Percentiles rank a stretch among this genome's conserved stretches.
Conservation (phyloP, 2,797 vertebrate genomes). For the Coendou prehensilis region DNA sequence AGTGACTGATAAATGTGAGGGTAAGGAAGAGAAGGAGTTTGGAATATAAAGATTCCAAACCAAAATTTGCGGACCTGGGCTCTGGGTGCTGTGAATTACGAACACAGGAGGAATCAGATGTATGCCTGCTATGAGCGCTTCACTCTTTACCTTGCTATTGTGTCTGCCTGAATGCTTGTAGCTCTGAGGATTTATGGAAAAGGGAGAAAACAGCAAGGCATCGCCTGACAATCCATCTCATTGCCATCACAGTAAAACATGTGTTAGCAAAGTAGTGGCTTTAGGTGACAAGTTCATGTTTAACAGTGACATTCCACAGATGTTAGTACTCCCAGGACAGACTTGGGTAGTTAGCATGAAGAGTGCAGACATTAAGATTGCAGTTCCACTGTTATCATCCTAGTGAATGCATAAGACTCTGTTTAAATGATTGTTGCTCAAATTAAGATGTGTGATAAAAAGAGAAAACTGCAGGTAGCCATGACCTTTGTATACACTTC, state of each 20-base stretch:
- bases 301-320: background rate
- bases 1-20: no score
- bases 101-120: no score
- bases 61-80: background rate
- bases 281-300: background rate
- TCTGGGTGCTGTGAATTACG: background rate
- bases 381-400: background rate
- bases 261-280: background rate
- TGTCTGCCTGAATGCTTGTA: background rate
- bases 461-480: background rate
- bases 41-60: background rate
- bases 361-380: background rate
- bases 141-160: background rate
- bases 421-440: background rate
- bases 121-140: accelerated
- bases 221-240: background rate
- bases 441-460: background rate
- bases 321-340: background rate
- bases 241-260: background rate
- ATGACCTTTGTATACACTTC: background rate
- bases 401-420: background rate
- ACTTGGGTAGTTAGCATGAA: background rate
- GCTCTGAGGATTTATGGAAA: background rate
- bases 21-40: background rate
- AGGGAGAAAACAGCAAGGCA: background rate